A percentile compares a stretch with the other conserved stretches of the same genome.
Conservation (phyloP, 2,888 invertebrate genomes). For the Erebia ligea region DNA sequence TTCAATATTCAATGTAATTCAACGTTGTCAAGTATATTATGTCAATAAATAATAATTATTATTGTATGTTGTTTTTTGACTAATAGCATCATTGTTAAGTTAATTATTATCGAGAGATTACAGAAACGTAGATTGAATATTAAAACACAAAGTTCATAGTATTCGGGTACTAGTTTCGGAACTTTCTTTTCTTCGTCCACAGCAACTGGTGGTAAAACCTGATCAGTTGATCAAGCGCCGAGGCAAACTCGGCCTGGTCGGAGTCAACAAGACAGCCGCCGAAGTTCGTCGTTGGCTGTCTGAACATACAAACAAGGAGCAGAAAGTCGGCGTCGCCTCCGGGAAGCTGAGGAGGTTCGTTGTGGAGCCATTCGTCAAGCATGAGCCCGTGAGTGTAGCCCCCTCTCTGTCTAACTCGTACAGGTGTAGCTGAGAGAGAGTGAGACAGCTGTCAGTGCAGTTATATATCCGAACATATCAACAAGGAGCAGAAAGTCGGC, state of each 20-base stretch:
- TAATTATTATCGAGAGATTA: no score
- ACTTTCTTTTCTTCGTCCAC: constrained; percentile 33
- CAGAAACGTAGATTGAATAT: no score
- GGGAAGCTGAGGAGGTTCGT: constrained; percentile 97
- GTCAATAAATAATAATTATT: no score
- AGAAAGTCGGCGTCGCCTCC: constrained; percentile 92
- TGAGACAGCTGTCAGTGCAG: constrained; percentile 82
- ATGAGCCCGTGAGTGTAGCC: constrained; percentile 87
- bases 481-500: constrained; percentile 94
- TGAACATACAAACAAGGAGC: constrained; percentile 92
- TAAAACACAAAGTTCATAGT: no score
- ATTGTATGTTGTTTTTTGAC: no score
- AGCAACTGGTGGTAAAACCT: constrained; percentile 98
- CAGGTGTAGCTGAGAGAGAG: background rate
- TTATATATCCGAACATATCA: constrained; percentile 85
- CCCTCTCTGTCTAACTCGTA: background rate
- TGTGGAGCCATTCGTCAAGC: constrained; percentile 97
- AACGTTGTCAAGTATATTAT: no score
- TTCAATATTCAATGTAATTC: no score
- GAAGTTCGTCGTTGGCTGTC: constrained; percentile 93
- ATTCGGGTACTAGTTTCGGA: no score
- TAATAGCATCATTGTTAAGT: no score
- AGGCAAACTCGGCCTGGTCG: constrained; percentile 98
- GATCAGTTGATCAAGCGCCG: constrained; percentile 99
- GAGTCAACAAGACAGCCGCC: constrained; percentile 93